Evolutionary conservation across 2,888 invertebrate species (phyloP), one percentile per base, ranked within the genome.

Genomic region (Ophion costatus): DNA sequence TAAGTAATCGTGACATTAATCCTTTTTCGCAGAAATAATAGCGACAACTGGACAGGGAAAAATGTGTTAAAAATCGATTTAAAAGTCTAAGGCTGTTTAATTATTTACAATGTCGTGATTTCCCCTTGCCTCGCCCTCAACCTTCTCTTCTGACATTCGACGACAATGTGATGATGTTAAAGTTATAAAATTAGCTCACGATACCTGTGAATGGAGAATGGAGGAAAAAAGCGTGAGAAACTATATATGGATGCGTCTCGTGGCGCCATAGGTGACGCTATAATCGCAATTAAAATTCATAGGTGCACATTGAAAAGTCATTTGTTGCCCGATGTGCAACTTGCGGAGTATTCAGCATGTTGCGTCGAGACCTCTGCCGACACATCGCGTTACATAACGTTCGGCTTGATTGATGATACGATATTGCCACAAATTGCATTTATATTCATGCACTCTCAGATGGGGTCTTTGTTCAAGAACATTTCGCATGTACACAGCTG

Each of bases 231-330:
- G 33, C 29, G 24, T 33, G 17, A 64, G 24, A 22, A 64, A 22
- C 22, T 22, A 59, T 22, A 59, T 10, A 20, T 59, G 63, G 80
- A 66, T 80, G 77, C 69, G 77, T 69, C 66, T 42, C 29, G 38
- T 59, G 74, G 81, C 78, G 84, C 84, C 84, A 57, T 75, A 63
- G 74, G 29, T 81, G 78, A 81, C 70, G 74, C n/a, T 78, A 64
- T 78, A 61, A 61, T 24, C 38, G 59, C 66, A 64, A 79, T 84
- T 84, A 71, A 7, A 81, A 84, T 78, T 82, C 70, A 59, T 76
- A 79, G 29, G 66, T 61, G 75, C 78, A 66, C 51, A 70, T 70
- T 76, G 59, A 66, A 64, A 67, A 71, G 14, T 76, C 57, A 45
- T 67, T 61, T 38, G 57, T 9, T 10, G 56, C 33, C 51, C 17